Evolutionary conservation across 2,797 vertebrate genomes (phyloP).

Genomic region (Hemitrygon akajei): DNA sequence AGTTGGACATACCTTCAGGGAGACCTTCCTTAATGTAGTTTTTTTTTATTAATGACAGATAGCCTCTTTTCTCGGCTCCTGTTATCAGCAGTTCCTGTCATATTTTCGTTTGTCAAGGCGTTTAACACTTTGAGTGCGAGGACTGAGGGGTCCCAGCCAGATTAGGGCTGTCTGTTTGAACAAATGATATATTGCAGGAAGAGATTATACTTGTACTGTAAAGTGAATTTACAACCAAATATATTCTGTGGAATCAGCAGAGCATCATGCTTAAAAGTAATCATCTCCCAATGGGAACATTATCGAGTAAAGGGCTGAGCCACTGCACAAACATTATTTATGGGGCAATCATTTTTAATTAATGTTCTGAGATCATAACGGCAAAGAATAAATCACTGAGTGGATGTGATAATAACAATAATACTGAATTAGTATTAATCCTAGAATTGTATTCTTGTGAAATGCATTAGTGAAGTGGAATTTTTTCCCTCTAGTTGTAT

Average conservation of each 20-base stretch:
- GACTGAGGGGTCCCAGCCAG: slow-evolving; percentile 19
- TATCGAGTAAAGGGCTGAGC: slow-evolving; percentile 9
- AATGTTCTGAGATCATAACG: background rate
- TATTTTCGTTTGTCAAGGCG: slow-evolving; percentile 10
- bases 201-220: slow-evolving; percentile 35
- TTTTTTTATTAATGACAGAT: background rate
- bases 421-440: background rate
- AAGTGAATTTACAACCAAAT: slow-evolving; percentile 32
- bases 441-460: background rate
- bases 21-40: background rate
- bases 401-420: background rate
- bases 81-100: slow-evolving; percentile 32
- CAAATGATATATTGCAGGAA: slow-evolving; percentile 35
- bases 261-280: background rate
- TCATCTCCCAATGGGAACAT: slow-evolving; percentile 25
- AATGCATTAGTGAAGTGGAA: background rate
- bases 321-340: slow-evolving; percentile 17
- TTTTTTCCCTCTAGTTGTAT: too few relatives aligned
- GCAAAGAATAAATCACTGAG: slow-evolving; percentile 8
- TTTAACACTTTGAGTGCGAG: slow-evolving; percentile 20
- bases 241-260: background rate
- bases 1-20: background rate
- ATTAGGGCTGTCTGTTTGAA: slow-evolving; percentile 24
- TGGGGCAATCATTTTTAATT: slow-evolving; percentile 1
- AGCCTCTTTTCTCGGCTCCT: background rate